These are phyloP conservation scores for Pangasius krempfi DNA, from an alignment of 2,797 vertebrate genomes.

Conservation along the genomic window DNA sequence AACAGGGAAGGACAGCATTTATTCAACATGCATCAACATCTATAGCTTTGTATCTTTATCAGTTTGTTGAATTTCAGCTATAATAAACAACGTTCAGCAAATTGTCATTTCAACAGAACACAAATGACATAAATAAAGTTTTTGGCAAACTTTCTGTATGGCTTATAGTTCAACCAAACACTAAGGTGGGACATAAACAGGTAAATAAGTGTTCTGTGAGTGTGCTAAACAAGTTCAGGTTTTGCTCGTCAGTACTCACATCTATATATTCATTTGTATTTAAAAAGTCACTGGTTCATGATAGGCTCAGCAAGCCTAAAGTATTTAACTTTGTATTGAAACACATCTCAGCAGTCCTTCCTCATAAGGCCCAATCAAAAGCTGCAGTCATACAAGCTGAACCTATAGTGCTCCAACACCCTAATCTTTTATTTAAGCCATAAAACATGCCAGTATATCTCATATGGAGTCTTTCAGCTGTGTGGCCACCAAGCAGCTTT, in stretches of 20 bases:
- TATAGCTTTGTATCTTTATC: background rate
- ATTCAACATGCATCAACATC: background rate
- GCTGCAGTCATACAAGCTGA: background rate
- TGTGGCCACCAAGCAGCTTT: background rate
- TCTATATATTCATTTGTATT: background rate
- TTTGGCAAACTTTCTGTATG: too few relatives aligned
- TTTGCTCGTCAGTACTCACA: background rate
- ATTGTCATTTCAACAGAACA: background rate
- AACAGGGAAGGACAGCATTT: constrained; percentile 2
- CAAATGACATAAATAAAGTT: background rate
- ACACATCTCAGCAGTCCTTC: background rate
- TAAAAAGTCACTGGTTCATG: background rate
- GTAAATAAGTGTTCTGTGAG: background rate
- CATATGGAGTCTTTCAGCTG: background rate
- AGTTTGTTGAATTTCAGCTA: background rate
- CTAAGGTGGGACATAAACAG: background rate
- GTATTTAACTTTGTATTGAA: background rate
- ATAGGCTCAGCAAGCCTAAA: background rate
- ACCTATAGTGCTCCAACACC: background rate
- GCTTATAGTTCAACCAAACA: background rate
- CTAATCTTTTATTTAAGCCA: background rate
- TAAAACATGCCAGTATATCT: background rate
- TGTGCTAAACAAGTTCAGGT: background rate
- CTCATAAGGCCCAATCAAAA: background rate
- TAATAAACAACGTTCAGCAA: background rate